These are phyloP conservation scores for Dicerorhinus sumatrensis DNA, from an alignment of 2,113 vertebrate species.

Conservation along the genomic window DNA sequence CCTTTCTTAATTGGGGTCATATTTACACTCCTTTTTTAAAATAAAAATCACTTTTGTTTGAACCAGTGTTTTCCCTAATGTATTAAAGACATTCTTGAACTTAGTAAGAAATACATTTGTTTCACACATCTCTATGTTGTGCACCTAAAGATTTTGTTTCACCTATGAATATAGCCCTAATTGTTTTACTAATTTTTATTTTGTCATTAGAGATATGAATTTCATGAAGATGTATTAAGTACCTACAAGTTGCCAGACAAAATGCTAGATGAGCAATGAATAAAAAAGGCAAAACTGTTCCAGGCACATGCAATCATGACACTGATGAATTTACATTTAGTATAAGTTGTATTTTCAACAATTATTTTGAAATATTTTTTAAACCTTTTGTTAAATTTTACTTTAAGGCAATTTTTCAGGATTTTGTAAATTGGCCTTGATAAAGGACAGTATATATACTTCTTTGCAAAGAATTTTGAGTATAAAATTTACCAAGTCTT, in stretches of 20 bases:
- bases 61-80: not conserved
- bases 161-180: not conserved
- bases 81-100: not conserved
- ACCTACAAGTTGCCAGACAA: not conserved
- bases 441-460: not conserved
- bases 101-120: not conserved
- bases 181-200: conserved; percentile 13
- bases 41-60: not conserved
- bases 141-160: not conserved
- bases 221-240: not conserved
- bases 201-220: not conserved
- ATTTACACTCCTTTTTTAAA: not conserved
- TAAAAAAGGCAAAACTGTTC: not conserved
- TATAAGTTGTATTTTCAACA: not conserved
- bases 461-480: not conserved
- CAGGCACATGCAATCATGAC: not conserved
- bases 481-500: not conserved
- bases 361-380: not conserved
- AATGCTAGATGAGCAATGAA: not conserved
- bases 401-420: not conserved
- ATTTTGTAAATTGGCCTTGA: not conserved
- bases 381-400: not conserved
- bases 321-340: not conserved
- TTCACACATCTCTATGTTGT: not conserved
- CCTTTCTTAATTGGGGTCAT: not conserved